Conservation (phyloP, 1,140 invertebrate genomes). For the Bombus picipes region DNA sequence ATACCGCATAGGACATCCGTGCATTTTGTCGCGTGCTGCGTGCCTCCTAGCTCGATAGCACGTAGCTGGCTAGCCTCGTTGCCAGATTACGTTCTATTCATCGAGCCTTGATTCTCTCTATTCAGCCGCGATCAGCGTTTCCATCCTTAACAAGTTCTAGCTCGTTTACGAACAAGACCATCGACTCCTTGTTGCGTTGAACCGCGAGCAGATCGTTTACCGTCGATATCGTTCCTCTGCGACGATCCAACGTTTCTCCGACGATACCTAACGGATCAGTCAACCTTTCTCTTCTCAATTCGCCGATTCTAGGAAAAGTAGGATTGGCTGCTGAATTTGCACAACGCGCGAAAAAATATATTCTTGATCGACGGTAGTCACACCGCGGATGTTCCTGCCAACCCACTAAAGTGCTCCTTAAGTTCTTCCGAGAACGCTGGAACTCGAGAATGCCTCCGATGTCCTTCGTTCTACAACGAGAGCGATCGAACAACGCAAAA, state of each 20-base stretch:
- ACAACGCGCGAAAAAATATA: constrained; percentile 6
- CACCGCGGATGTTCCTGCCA: constrained; percentile 25
- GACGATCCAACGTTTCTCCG: background rate
- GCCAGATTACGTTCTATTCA: constrained; percentile 32
- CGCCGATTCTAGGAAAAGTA: no score
- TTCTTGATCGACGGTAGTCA: constrained; percentile 47
- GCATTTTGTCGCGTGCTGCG: constrained; percentile 3
- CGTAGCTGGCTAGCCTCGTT: background rate
- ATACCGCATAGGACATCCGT: constrained; percentile 25
- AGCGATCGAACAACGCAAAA: constrained; percentile 17
- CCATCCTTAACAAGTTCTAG: background rate
- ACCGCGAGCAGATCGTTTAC: no score
- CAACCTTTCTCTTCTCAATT: no score
- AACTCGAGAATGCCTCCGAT: constrained; percentile 14
- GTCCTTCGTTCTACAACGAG: constrained; percentile 30
- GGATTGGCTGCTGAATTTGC: background rate
- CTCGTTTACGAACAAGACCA: background rate
- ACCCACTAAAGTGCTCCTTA: constrained; percentile 42
- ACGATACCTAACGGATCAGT: no score
- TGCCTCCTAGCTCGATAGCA: background rate
- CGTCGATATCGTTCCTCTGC: background rate
- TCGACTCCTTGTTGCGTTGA: background rate
- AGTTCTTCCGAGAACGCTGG: constrained; percentile 35
- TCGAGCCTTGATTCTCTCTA: constrained; percentile 29
- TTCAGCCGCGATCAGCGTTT: constrained; percentile 1